Conservation (phyloP, 2,797 vertebrate genomes). For the Sphenopsis melanotis region DNA sequence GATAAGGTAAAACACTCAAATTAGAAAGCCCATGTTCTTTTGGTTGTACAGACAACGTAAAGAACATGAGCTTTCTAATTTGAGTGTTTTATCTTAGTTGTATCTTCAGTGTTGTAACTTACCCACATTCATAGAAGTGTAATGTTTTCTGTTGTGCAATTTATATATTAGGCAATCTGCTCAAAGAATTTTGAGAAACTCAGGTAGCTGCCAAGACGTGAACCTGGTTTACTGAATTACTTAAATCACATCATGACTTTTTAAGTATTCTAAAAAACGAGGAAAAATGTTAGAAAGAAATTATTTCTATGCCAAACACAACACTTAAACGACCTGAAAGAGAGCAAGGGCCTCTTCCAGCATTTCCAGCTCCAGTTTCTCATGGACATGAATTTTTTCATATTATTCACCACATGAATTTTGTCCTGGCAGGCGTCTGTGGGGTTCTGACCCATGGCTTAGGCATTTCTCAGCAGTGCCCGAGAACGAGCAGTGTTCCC, state of each 20-base stretch:
- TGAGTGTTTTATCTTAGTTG: not conserved
- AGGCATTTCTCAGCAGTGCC: accelerated
- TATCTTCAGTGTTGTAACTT: not conserved
- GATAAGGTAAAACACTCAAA: no score
- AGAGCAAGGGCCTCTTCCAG: not conserved
- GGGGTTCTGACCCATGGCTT: not conserved
- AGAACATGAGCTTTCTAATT: not conserved
- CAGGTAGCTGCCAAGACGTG: not conserved
- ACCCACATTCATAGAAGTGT: not conserved
- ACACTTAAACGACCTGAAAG: not conserved
- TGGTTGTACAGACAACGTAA: not conserved
- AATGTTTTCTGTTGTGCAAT: not conserved
- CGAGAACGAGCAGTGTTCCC: accelerated
- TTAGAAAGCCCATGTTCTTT: no score
- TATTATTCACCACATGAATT: not conserved
- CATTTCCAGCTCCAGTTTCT: not conserved
- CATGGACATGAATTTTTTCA: not conserved
- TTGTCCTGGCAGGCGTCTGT: not conserved
- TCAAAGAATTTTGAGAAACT: not conserved
- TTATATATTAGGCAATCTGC: not conserved
- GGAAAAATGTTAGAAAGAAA: not conserved
- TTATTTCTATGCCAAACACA: not conserved
- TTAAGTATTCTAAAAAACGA: not conserved
- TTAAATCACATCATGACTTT: not conserved
- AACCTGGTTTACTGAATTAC: not conserved